Evolutionary conservation across 2,888 invertebrate species (phyloP).

Genomic region (Plutella xylostella): DNA sequence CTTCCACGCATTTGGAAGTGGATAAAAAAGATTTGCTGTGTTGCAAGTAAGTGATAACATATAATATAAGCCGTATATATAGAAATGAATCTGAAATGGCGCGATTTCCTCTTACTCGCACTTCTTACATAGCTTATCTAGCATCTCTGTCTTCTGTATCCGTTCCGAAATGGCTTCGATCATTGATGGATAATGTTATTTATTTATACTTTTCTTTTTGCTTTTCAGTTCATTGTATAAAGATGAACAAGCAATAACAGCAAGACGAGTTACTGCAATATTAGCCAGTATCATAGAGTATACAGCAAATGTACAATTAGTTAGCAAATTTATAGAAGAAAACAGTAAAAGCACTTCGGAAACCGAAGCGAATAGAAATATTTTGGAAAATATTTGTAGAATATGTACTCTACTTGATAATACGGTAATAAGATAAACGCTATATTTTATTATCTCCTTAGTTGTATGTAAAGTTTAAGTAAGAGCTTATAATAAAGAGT

Average conservation of each 20-base stretch:
- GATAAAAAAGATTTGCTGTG: slow-evolving; percentile 28
- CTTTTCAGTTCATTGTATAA: slow-evolving; percentile 39
- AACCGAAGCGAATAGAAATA: not conserved
- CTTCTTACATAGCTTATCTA: too few species aligned
- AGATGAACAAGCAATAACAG: slow-evolving; percentile 45
- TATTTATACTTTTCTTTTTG: not conserved
- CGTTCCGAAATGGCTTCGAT: too few species aligned
- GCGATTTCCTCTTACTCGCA: too few species aligned
- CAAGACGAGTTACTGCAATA: slow-evolving; percentile 33
- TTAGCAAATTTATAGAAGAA: not conserved
- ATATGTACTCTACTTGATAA: slow-evolving; percentile 41
- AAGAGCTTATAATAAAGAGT: not conserved
- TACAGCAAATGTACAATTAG: not conserved
- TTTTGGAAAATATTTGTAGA: slow-evolving; percentile 27
- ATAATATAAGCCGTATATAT: too few species aligned
- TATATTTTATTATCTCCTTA: too few species aligned
- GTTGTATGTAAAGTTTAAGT: too few species aligned
- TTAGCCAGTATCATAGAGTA: slow-evolving; percentile 27
- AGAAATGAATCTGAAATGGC: too few species aligned
- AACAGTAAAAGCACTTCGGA: not conserved
- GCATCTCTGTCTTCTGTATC: too few species aligned
- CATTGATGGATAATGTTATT: too few species aligned
- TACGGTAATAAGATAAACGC: too few species aligned
- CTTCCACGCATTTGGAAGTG: slow-evolving; percentile 25
- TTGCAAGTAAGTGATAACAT: slow-evolving; percentile 34